A percentile compares a stretch with the other conserved stretches of the same genome.
phyloP scores from a whole-genome alignment of 2,888 invertebrate genomes.

The Melinaea marsaeus region DNA sequence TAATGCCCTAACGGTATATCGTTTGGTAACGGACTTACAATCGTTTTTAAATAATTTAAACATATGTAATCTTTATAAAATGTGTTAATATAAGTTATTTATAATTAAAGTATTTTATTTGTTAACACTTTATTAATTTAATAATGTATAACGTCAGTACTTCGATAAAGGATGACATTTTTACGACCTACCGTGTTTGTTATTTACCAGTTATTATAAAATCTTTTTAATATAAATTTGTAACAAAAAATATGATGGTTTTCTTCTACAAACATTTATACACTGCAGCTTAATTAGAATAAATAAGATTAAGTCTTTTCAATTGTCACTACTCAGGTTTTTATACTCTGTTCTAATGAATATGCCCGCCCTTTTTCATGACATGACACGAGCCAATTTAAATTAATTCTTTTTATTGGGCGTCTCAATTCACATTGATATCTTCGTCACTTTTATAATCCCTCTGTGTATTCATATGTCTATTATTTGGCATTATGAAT shows the following conservation, averaged over 20 bases:
- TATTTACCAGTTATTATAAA: no score
- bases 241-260: no score
- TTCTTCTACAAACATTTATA: no score
- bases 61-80: not conserved
- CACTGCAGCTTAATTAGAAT: not conserved
- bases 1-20: not conserved
- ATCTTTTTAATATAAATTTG: no score
- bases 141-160: no score
- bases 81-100: not conserved
- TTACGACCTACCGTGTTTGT: no score
- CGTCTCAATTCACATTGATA: conserved; percentile 28
- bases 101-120: no score
- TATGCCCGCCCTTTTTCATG: conserved; percentile 26
- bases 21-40: not conserved
- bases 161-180: no score
- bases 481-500: not conserved
- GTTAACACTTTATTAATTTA: no score
- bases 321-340: conserved; percentile 1
- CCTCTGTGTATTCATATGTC: not conserved
- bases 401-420: conserved; percentile 27
- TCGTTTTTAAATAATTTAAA: not conserved
- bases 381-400: conserved; percentile 25
- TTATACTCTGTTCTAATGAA: conserved; percentile 16
- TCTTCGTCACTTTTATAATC: conserved; percentile 9
- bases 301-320: conserved; percentile 1